Percentiles rank a stretch among this genome's conserved stretches.
phyloP scores from a whole-genome alignment of 2,113 vertebrate species.

The Brachyhypopomus occidentalis region DNA sequence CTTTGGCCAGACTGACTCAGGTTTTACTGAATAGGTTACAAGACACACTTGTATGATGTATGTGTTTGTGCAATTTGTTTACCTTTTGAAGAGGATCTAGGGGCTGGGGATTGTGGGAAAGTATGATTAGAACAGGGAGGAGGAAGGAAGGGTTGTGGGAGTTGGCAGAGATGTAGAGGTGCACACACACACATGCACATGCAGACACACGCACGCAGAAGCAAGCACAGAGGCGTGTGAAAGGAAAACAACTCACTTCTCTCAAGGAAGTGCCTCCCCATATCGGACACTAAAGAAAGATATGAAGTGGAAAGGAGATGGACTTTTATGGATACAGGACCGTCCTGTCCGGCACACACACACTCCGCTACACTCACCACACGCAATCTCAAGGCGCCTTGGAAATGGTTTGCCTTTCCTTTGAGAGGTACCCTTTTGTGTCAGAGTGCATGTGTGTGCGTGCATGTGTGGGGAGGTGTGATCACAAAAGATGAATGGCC shows the following conservation, averaged over 20 bases:
- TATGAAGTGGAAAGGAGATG: conserved; percentile 37
- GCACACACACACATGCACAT: conserved; percentile 29
- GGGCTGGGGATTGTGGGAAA: conserved; percentile 46
- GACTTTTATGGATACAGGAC: conserved; percentile 43
- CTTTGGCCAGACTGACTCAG: neutral
- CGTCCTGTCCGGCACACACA: neutral
- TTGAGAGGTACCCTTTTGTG: neutral
- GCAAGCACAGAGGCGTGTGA: conserved; percentile 43
- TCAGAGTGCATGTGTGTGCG: neutral
- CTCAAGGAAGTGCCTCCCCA: conserved; percentile 47
- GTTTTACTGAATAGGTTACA: neutral
- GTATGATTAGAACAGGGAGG: conserved; percentile 31
- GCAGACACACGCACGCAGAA: conserved; percentile 25
- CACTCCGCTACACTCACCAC: conserved; percentile 9
- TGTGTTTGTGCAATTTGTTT: conserved; percentile 1
- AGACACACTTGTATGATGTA: neutral
- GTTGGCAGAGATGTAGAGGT: conserved; percentile 45
- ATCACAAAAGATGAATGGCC: neutral
- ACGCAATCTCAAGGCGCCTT: conserved; percentile 19
- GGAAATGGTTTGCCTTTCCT: neutral
- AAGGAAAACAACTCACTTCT: conserved; percentile 52
- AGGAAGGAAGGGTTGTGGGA: conserved; percentile 49
- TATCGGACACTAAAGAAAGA: conserved; percentile 45
- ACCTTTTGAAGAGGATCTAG: conserved; percentile 16
- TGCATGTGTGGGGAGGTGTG: neutral